Evolutionary conservation across 2,113 vertebrate genomes (phyloP).

Genomic region (Sphaerodactylus townsendi): DNA sequence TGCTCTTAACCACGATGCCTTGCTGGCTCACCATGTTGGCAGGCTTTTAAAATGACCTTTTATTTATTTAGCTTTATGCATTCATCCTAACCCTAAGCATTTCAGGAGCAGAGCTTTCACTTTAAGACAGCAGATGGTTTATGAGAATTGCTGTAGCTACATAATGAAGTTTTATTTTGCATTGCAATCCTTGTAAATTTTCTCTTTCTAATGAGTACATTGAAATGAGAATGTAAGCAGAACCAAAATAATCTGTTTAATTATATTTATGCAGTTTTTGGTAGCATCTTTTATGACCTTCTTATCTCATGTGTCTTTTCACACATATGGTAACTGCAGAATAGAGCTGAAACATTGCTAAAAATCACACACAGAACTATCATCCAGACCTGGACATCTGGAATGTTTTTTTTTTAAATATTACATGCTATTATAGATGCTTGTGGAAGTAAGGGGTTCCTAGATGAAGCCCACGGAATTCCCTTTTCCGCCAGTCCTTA

Average conservation of each 20-base stretch:
- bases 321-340: constrained; percentile 30
- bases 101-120: background rate
- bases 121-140: constrained; percentile 13
- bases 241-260: constrained; percentile 9
- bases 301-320: background rate
- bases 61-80: background rate
- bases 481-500: background rate
- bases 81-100: background rate
- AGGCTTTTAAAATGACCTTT: no score
- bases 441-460: constrained; percentile 20
- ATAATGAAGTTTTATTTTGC: constrained; percentile 24
- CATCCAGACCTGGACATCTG: constrained; percentile 19
- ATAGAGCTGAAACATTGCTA: constrained; percentile 18
- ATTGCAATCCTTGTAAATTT: background rate
- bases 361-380: background rate
- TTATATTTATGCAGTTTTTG: constrained; percentile 37
- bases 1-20: no score
- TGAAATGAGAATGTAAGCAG: background rate
- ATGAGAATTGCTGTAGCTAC: constrained; percentile 14
- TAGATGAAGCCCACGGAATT: constrained; percentile 31
- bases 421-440: constrained; percentile 2
- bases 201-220: constrained; percentile 12
- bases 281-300: constrained; percentile 14
- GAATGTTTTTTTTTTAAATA: constrained; percentile 43
- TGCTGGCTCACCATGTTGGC: no score